These are phyloP conservation scores for Oligia latruncula DNA, from an alignment of 2,888 invertebrate genomes.

Conservation along the genomic window DNA sequence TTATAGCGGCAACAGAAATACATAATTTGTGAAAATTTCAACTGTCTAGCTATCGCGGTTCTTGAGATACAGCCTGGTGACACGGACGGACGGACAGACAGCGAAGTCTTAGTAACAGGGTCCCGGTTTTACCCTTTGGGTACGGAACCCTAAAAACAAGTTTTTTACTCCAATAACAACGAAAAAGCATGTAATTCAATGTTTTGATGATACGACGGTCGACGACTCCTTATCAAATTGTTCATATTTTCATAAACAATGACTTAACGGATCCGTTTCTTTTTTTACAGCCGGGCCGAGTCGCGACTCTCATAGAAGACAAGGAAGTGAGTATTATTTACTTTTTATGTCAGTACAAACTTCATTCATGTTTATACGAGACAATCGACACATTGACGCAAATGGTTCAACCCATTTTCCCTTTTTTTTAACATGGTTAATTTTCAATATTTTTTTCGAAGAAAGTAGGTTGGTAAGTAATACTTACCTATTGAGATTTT, in stretches of 20 bases:
- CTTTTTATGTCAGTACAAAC: neutral
- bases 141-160: slow-evolving; percentile 4
- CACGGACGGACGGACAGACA: too few species aligned
- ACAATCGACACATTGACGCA: neutral
- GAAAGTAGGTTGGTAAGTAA: neutral
- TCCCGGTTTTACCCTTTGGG: too few species aligned
- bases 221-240: slow-evolving; percentile 8
- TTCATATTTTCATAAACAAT: slow-evolving; percentile 35
- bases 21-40: too few species aligned
- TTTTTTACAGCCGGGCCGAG: slow-evolving; percentile 96
- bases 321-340: slow-evolving; percentile 91
- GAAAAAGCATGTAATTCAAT: slow-evolving; percentile 24
- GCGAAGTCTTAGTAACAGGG: too few species aligned
- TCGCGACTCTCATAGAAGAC: slow-evolving; percentile 95
- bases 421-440: neutral
- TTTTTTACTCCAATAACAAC: slow-evolving; percentile 10
- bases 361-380: slow-evolving; percentile 8
- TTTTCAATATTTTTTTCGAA: neutral
- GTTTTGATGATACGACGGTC: slow-evolving; percentile 25
- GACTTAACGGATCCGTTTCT: slow-evolving; percentile 46
- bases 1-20: too few species aligned
- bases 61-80: too few species aligned
- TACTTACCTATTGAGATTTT: neutral
- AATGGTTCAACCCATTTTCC: slow-evolving; percentile 1
- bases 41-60: too few species aligned